These are phyloP conservation scores for Chlorospingus flavigularis DNA, from an alignment of 2,797 vertebrate species.

Conservation along the genomic window DNA sequence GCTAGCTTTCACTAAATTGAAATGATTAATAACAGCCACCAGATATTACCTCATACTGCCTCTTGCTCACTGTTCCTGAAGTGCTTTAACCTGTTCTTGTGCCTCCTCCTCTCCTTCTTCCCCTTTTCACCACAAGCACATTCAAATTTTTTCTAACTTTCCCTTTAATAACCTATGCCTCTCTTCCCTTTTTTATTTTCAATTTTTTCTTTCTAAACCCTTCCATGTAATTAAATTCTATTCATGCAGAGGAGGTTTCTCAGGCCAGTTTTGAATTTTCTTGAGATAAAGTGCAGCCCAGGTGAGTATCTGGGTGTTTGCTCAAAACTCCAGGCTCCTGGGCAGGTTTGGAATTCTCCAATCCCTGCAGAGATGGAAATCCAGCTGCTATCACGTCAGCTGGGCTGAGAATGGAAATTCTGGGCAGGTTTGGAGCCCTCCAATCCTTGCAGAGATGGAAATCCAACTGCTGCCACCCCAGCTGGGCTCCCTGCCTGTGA, in stretches of 20 bases:
- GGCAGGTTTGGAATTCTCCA: too few relatives aligned
- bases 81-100: neutral
- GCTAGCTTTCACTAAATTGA: neutral
- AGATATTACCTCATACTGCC: neutral
- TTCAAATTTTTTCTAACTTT: neutral
- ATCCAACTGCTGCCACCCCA: neutral
- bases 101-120: neutral
- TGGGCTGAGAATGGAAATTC: too few relatives aligned
- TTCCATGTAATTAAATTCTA: neutral
- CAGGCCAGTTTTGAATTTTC: neutral
- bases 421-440: too few relatives aligned
- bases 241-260: neutral
- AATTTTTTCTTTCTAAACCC: neutral
- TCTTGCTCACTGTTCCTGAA: neutral
- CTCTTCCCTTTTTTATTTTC: neutral
- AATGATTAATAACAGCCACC: neutral
- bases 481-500: fast-evolving
- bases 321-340: neutral
- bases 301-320: neutral
- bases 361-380: too few relatives aligned
- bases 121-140: neutral
- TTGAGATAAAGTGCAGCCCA: neutral
- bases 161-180: neutral
- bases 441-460: too few relatives aligned
- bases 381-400: too few relatives aligned